Evolutionary conservation across 2,797 vertebrate species (phyloP).

Genomic region (Ptychadena robeensis): DNA sequence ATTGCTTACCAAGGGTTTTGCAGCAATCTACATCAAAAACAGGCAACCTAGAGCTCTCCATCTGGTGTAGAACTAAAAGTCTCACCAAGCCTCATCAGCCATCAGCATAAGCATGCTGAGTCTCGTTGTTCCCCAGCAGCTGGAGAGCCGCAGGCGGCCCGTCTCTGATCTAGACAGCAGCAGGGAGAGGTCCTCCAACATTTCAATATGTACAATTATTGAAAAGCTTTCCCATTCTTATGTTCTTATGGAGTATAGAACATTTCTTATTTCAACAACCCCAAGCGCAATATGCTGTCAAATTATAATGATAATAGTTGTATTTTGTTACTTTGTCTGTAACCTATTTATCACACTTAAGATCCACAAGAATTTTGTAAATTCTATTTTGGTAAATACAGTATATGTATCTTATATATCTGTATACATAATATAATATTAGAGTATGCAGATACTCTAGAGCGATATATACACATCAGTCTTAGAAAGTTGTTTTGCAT

Average conservation of each 20-base stretch:
- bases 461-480: too few relatives aligned
- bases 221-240: neutral
- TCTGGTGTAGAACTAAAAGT: slow-evolving; percentile 7
- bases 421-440: too few relatives aligned
- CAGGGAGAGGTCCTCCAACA: neutral
- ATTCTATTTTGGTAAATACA: neutral
- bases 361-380: neutral
- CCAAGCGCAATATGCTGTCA: neutral
- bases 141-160: neutral
- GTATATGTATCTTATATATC: neutral
- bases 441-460: too few relatives aligned
- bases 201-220: neutral
- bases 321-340: neutral
- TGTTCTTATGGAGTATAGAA: too few relatives aligned
- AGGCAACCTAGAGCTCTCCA: neutral
- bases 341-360: neutral
- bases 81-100: neutral
- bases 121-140: neutral
- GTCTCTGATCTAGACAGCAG: slow-evolving; percentile 3
- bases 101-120: neutral
- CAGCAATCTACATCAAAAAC: neutral
- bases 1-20: neutral
- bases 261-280: neutral
- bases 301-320: neutral
- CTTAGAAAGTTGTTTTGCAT: too few relatives aligned